Base-by-base conservation (phyloP, 1,140 invertebrate species). In the Phenacoccus solenopsis region DNA sequence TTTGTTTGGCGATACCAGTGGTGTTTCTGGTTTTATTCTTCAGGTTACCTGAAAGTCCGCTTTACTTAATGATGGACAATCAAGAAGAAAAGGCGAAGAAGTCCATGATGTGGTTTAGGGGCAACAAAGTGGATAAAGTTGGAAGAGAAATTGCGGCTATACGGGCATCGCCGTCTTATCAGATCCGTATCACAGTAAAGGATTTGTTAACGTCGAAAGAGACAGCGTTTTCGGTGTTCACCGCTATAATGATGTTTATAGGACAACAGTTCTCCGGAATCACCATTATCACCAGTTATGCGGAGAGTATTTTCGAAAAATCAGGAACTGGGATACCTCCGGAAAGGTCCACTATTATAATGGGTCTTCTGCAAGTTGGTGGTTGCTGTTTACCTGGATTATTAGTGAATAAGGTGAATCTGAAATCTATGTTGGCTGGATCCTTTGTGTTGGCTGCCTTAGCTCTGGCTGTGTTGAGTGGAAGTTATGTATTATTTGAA, bases 251-350 rank as follows among this genome's bases (percentile, higher is more conserved):
- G 13, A 79, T 94, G 1, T 91, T 94, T 88, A 79, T 90, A 59
- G 88, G 93, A 77, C 91, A 94, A 75, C 91, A 94, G 77, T 78
- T 94, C 24, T 88, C 86, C 70, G 90, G 92, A 49, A 89, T 94
- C 16, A 93, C 93, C 74, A 88, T 88, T 0, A 87, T 94, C 24
- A 86, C 92, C 70, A 93, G 93, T 76, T 93, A 93, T 74, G 82
- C 87, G 0, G 82, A 83, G 0, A 75, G 79, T 0, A 93, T 95
- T 70, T 93, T 95, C 74, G 71, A 81, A 70, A 80, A 78, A 16
- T 82, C 87, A 5, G 82, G 85, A 59, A 84, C 80, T 22, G 72
- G 77, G 1, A 81, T 91, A 10, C 74, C 82, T 9, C 71, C 84
- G 0, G 77, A 80, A 27, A 75, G 84, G 12, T 80, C 82, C 4